phyloP scores from a whole-genome alignment of 92 coral and sea anemone species.

The Epizoanthus scotinus region DNA sequence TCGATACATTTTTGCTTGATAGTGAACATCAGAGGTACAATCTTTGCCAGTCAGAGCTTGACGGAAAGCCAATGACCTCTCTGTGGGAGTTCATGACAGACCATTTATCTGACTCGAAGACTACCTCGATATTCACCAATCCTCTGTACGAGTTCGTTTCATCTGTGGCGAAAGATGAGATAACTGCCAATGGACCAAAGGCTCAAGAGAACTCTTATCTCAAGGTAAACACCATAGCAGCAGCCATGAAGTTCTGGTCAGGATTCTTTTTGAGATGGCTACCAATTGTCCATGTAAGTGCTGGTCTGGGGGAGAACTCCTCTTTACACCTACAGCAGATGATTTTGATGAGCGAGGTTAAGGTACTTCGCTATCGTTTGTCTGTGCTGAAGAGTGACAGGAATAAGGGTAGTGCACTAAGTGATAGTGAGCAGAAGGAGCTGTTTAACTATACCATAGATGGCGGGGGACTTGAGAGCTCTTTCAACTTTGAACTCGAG shows the following conservation, averaged over 20 bases:
- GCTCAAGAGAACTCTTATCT: slow-evolving; percentile 49
- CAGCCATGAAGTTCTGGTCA: slow-evolving; percentile 92
- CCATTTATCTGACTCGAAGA: slow-evolving; percentile 73
- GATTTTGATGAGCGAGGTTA: slow-evolving; percentile 89
- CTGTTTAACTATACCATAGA: slow-evolving; percentile 37
- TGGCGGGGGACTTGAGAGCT: slow-evolving; percentile 48
- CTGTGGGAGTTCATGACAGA: slow-evolving; percentile 95
- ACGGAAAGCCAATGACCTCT: slow-evolving; percentile 64
- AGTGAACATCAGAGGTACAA: slow-evolving; percentile 80
- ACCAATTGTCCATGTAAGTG: slow-evolving; percentile 88
- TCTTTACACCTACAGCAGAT: slow-evolving; percentile 91
- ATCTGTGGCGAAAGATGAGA: slow-evolving; percentile 39
- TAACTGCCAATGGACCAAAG: slow-evolving; percentile 45
- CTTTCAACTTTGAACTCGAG: slow-evolving; percentile 67
- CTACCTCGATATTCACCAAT: slow-evolving; percentile 76
- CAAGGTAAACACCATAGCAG: slow-evolving; percentile 75
- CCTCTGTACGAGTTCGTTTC: slow-evolving; percentile 83
- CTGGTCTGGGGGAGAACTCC: slow-evolving; percentile 92
- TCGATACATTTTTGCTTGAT: slow-evolving; percentile 91
- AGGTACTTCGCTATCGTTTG: slow-evolving; percentile 77
- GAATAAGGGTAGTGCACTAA: slow-evolving; percentile 20
- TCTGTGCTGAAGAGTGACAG: slow-evolving; percentile 63
- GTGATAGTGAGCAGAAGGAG: slow-evolving; percentile 19
- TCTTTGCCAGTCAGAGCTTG: slow-evolving; percentile 60
- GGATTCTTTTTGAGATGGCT: slow-evolving; percentile 94